Evolutionary conservation across 2,113 vertebrate species (phyloP).

Genomic region (Prietella phreatophila): DNA sequence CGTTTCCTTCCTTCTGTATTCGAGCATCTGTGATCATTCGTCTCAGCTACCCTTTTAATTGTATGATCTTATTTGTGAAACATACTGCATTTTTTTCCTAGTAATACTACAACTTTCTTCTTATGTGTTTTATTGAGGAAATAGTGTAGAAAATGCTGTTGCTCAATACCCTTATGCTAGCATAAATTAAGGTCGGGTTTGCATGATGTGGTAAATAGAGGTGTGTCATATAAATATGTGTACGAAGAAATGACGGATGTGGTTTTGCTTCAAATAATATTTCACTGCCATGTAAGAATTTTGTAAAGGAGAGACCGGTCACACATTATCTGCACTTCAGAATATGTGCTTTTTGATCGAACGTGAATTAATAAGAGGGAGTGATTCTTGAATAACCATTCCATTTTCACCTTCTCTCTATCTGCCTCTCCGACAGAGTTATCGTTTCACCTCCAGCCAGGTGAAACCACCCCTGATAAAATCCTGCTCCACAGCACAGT

Average conservation of each 20-base stretch:
- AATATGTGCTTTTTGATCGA: not conserved
- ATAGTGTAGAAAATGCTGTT: not conserved
- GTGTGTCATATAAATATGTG: not conserved
- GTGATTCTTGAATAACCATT: not conserved
- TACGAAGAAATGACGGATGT: not conserved
- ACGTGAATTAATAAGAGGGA: not conserved
- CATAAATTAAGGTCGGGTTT: not conserved
- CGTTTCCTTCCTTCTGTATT: not conserved
- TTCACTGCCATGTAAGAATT: not conserved
- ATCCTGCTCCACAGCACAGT: slow-evolving; percentile 70
- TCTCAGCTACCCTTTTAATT: not conserved
- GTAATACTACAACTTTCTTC: not conserved
- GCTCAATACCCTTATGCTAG: not conserved
- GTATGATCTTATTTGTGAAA: not conserved
- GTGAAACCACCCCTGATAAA: slow-evolving; percentile 66
- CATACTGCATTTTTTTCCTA: not conserved
- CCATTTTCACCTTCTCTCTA: not conserved
- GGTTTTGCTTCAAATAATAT: not conserved
- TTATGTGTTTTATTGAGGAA: not conserved
- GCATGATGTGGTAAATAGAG: not conserved
- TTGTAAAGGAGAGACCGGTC: not conserved
- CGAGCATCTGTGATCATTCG: not conserved
- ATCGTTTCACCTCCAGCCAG: slow-evolving; percentile 26
- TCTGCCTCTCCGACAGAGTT: slow-evolving; percentile 10
- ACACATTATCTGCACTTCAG: not conserved